Conservation (phyloP, 2,888 invertebrate genomes). For the Pasiphila rectangulata region DNA sequence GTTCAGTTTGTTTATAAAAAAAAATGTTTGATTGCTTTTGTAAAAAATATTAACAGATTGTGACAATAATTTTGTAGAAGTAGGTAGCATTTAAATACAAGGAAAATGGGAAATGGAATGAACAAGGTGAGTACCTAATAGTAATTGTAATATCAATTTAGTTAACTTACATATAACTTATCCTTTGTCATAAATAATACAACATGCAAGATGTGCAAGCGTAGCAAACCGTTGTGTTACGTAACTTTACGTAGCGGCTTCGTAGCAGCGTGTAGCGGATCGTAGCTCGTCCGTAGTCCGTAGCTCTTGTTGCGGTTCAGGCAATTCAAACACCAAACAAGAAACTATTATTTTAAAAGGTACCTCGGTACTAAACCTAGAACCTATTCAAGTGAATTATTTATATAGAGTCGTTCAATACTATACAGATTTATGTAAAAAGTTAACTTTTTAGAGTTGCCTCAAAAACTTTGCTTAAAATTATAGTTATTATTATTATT, state of each 20-base stretch:
- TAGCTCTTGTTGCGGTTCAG: conserved; percentile 36
- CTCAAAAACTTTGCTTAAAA: too few relatives aligned
- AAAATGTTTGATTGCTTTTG: conserved; percentile 48
- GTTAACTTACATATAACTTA: background rate
- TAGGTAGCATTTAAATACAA: conserved; percentile 41
- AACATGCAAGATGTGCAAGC: conserved; percentile 34
- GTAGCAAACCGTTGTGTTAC: conserved; percentile 39
- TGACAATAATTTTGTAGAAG: conserved; percentile 57
- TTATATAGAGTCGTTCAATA: too few relatives aligned
- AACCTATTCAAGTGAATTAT: too few relatives aligned
- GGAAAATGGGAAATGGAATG: conserved; percentile 92
- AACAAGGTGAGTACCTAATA: conserved; percentile 86
- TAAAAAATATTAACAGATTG: conserved; percentile 41
- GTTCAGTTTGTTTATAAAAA: conserved; percentile 43
- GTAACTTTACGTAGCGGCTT: conserved; percentile 39
- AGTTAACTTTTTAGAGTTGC: too few relatives aligned
- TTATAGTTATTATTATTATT: too few relatives aligned
- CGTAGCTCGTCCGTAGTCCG: conserved; percentile 36
- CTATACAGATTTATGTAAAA: too few relatives aligned
- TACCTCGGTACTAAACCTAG: too few relatives aligned
- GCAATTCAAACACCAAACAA: too few relatives aligned
- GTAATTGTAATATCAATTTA: background rate
- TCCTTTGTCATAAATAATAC: conserved; percentile 1
- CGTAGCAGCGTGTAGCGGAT: conserved; percentile 44
- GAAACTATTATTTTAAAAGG: too few relatives aligned